Evolutionary conservation across 2,888 invertebrate genomes (phyloP), one percentile per base, ranked within the genome.

Genomic region (Leptinotarsa rubiginosa): DNA sequence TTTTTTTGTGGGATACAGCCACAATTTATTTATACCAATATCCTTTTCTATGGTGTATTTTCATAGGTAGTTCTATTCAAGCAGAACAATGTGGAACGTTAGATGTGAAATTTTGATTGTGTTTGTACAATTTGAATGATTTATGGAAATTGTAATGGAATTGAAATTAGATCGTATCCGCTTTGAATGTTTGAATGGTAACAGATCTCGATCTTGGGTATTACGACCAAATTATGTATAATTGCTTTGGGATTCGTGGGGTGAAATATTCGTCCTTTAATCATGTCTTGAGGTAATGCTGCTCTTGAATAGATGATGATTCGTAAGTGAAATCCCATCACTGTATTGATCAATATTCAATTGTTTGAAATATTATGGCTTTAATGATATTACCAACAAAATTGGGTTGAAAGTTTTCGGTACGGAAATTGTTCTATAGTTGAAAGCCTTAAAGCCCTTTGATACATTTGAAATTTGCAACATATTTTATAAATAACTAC

Each of bases 121-220:
- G 59, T 25, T 62, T 62, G 62, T 62, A 62, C 62, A 62, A 41
- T 31, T 41, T 62, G 41, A 62, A 62, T 62, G 31, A 62, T 62
- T 62, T 31, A 62, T 62, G 25, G 31, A 62, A 62, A 31, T 62
- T 62, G 31, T 62, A 62, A 62, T 62, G 62, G 62, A 41, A 62
- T 41, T 31, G 62, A 41, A 41, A 62, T 41, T 62, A 62, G 62
- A 62, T 62, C 62, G 62, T 62, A 62, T 62, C 41, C 22, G 22
- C 56, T n/a, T n/a, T n/a, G 62, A 56, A 56, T 56, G 62, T 62
- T n/a, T 62, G 62, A 62, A 62, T 62, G 62, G 62, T n/a, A 62
- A 62, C 62, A 62, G 62, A 62, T 62, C 41, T 41, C n/a, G 41
- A 62, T 62, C 62, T 62, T 62, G 25, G 62, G 62, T 62, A 62